A percentile compares a stretch with the other conserved stretches of the same genome.
phyloP scores from a whole-genome alignment of 2,797 vertebrate species.

The Spinus olivaceus region DNA sequence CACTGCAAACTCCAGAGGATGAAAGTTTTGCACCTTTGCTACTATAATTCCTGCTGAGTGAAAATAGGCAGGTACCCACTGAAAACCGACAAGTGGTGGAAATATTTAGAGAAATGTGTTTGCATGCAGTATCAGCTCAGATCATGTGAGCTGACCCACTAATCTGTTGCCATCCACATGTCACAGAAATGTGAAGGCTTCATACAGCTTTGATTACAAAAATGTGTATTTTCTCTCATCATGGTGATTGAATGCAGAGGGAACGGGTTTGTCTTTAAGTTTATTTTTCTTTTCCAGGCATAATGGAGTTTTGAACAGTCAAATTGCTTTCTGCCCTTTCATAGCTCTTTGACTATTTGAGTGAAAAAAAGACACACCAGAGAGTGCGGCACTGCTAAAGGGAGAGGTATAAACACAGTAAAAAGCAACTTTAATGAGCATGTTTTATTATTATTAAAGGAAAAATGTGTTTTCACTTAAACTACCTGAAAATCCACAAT shows the following conservation, averaged over 20 bases:
- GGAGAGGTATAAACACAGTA: neutral
- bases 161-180: neutral
- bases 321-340: constrained; percentile 44
- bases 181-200: constrained; percentile 20
- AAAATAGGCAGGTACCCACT: neutral
- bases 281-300: constrained; percentile 46
- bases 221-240: constrained; percentile 43
- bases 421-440: constrained; percentile 14
- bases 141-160: constrained; percentile 1
- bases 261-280: constrained; percentile 3
- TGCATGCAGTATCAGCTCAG: neutral
- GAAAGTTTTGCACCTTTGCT: neutral
- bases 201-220: constrained; percentile 34
- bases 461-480: constrained; percentile 42
- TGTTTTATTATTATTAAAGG: constrained; percentile 30
- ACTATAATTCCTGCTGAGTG: neutral
- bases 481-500: constrained; percentile 32
- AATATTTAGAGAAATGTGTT: neutral
- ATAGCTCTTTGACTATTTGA: neutral
- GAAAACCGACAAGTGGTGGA: neutral
- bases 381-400: neutral
- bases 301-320: constrained; percentile 38
- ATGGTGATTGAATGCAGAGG: constrained; percentile 32
- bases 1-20: neutral
- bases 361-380: neutral